Conservation (phyloP, 2,888 invertebrate genomes). For the Fragum fragum region DNA sequence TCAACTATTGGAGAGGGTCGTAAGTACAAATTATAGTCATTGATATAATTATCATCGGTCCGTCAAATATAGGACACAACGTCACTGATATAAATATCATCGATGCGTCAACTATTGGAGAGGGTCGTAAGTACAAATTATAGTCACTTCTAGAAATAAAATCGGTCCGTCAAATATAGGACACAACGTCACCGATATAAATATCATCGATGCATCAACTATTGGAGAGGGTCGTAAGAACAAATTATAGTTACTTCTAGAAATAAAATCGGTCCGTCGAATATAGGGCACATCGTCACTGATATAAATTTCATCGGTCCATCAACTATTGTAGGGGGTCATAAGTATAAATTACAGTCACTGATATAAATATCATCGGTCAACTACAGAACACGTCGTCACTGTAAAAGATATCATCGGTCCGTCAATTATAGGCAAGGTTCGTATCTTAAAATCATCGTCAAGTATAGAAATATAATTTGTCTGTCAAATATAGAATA, state of each 20-base stretch:
- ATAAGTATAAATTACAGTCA: too few relatives aligned
- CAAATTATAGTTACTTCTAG: too few relatives aligned
- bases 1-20: neutral
- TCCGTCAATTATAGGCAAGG: too few relatives aligned
- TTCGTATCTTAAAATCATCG: neutral
- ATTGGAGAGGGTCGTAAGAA: neutral
- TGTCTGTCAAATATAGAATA: neutral
- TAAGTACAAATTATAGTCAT: too few relatives aligned
- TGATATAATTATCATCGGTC: too few relatives aligned
- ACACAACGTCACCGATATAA: neutral
- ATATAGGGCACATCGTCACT: neutral
- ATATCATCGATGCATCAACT: neutral
- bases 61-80: too few relatives aligned
- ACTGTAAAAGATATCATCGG: too few relatives aligned
- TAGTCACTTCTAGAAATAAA: too few relatives aligned
- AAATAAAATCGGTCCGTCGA: too few relatives aligned
- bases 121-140: neutral
- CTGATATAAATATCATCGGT: too few relatives aligned
- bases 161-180: too few relatives aligned
- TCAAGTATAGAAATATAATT: neutral
- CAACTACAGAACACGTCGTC: too few relatives aligned
- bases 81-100: neutral
- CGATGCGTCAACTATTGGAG: neutral
- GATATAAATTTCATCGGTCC: neutral
- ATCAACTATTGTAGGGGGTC: neutral